Evolutionary conservation across 2,113 vertebrate species (phyloP).

Genomic region (Cyprinodon tularosa): DNA sequence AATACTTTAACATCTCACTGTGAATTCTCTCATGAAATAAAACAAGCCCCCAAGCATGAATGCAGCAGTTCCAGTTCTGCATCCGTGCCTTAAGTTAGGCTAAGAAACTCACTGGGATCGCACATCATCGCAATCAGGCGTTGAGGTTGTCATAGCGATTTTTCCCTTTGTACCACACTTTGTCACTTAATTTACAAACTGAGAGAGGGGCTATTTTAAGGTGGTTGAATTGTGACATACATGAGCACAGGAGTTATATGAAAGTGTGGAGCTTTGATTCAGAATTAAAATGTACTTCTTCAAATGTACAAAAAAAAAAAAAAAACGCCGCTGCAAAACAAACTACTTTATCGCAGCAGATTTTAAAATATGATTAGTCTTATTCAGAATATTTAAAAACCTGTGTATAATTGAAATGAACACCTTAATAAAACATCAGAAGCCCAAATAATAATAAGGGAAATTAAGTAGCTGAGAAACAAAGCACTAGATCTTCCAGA

Average conservation of each 20-base stretch:
- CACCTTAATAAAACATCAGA: not conserved
- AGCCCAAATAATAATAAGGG: not conserved
- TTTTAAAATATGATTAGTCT: not conserved
- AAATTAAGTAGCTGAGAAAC: not conserved
- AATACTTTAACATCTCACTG: slow-evolving; percentile 4
- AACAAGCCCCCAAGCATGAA: not conserved
- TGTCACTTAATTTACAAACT: slow-evolving; percentile 67
- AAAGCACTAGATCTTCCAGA: not conserved
- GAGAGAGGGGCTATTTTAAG: slow-evolving; percentile 67
- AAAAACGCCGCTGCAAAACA: not conserved
- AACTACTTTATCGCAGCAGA: not conserved
- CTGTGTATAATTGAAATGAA: not conserved
- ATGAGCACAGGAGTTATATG: slow-evolving; percentile 27
- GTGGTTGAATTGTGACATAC: slow-evolving; percentile 59
- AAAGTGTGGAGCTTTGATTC: not conserved
- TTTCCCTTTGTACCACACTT: slow-evolving; percentile 66
- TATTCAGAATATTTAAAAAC: not conserved
- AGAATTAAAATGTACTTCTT: not conserved
- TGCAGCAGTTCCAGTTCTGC: slow-evolving; percentile 4
- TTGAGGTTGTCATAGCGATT: slow-evolving; percentile 78
- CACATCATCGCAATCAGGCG: slow-evolving; percentile 60
- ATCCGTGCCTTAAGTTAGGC: slow-evolving; percentile 41
- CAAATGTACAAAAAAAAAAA: not conserved
- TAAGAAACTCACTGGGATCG: slow-evolving; percentile 44
- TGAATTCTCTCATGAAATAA: slow-evolving; percentile 5